These are phyloP conservation scores for Pagrus major DNA, from an alignment of 2,113 vertebrate genomes.

Conservation along the genomic window DNA sequence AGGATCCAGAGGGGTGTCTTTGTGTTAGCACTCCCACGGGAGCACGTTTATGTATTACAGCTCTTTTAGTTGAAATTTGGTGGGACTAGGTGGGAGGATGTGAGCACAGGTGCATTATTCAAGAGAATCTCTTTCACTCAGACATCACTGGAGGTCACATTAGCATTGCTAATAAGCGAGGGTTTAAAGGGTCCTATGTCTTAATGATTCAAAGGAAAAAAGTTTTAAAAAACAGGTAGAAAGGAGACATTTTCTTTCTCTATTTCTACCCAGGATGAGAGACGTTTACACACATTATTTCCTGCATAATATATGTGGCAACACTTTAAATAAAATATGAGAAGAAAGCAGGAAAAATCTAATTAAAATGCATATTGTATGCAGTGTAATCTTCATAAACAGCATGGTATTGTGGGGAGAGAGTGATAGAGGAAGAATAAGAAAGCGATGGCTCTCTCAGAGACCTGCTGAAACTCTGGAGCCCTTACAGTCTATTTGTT, in stretches of 20 bases:
- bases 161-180: conserved; percentile 56
- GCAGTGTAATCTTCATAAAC: conserved; percentile 6
- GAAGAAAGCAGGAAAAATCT: not conserved
- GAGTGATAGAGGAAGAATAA: not conserved
- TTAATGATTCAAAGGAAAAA: conserved; percentile 46
- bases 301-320: not conserved
- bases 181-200: conserved; percentile 23
- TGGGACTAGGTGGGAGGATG: conserved; percentile 53
- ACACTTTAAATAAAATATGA: not conserved
- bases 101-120: conserved; percentile 58
- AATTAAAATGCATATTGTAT: not conserved
- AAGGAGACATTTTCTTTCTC: not conserved
- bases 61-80: conserved; percentile 61
- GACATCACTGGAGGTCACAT: conserved; percentile 58
- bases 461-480: conserved; percentile 57
- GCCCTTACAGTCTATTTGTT: conserved; percentile 73
- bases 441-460: conserved; percentile 37
- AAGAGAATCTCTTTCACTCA: conserved; percentile 42
- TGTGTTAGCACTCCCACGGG: conserved; percentile 50
- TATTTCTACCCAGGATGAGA: not conserved
- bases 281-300: not conserved
- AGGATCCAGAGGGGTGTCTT: conserved; percentile 50
- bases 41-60: conserved; percentile 55
- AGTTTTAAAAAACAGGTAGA: conserved; percentile 13
- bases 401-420: not conserved